Conservation (phyloP, 2,113 vertebrate species). For the Paedocypris sp. region DNA sequence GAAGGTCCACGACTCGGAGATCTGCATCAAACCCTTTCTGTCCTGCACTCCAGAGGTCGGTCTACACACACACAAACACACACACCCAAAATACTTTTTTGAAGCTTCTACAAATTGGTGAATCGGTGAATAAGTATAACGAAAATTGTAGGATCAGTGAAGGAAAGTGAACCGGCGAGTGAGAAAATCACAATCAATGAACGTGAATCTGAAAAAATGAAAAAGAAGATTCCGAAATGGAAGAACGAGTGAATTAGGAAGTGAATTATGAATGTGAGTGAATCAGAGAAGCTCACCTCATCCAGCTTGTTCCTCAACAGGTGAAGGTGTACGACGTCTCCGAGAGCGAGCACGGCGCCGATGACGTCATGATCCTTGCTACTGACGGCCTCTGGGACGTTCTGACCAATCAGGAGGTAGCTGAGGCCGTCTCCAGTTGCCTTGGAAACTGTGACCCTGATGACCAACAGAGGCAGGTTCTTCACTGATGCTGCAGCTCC, state of each 20-base stretch:
- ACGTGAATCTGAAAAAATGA: too few relatives aligned
- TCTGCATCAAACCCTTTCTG: constrained; percentile 95
- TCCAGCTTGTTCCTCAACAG: too few relatives aligned
- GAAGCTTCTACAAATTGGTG: too few relatives aligned
- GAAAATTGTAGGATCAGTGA: not conserved
- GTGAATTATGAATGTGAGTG: not conserved
- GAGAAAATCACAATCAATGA: too few relatives aligned
- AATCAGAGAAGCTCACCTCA: too few relatives aligned
- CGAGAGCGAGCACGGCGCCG: constrained; percentile 73
- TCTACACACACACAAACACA: not conserved
- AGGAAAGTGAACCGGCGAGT: too few relatives aligned
- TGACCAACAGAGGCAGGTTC: constrained; percentile 81
- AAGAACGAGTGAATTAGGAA: too few relatives aligned
- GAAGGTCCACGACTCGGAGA: constrained; percentile 94
- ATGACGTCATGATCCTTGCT: constrained; percentile 86
- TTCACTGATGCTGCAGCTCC: not conserved
- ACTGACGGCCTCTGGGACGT: constrained; percentile 98
- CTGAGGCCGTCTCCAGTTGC: constrained; percentile 80
- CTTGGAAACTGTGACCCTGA: constrained; percentile 92
- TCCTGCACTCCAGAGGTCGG: constrained; percentile 91
- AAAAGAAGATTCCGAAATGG: too few relatives aligned
- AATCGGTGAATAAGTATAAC: not conserved
- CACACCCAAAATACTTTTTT: not conserved
- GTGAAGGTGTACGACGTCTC: constrained; percentile 80
- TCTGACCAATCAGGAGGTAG: constrained; percentile 88